phyloP scores from a whole-genome alignment of 2,797 vertebrate species.

The Podarcis siculus region DNA sequence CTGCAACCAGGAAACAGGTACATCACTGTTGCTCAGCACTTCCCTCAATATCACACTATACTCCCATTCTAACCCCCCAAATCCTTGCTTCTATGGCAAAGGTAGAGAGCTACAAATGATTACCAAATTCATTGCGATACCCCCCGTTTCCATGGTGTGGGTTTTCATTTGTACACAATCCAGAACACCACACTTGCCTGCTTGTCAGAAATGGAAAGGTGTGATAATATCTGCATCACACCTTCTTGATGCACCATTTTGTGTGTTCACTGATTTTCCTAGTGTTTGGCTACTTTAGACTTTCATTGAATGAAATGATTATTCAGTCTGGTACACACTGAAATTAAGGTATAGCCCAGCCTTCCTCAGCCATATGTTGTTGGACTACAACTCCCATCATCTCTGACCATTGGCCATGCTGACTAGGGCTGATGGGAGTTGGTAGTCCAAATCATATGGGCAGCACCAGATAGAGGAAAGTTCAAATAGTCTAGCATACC shows the following conservation, averaged over 20 bases:
- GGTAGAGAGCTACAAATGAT: background rate
- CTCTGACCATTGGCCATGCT: background rate
- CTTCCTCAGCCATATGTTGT: too few species aligned
- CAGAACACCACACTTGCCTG: background rate
- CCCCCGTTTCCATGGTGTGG: background rate
- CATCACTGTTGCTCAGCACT: background rate
- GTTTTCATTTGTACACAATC: background rate
- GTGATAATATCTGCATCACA: background rate
- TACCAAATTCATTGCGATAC: background rate
- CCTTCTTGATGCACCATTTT: background rate
- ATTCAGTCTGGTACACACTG: background rate
- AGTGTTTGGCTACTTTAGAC: background rate
- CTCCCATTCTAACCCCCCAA: background rate
- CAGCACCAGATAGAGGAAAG: too few species aligned
- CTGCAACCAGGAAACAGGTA: background rate
- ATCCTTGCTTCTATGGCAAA: background rate
- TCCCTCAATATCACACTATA: background rate
- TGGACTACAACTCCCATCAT: background rate
- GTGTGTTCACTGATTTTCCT: background rate
- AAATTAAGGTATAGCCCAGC: background rate
- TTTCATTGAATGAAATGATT: background rate
- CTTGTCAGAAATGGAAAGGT: slow-evolving; percentile 6
- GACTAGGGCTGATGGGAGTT: background rate
- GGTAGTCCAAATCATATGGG: too few species aligned
- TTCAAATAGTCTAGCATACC: slow-evolving; percentile 72